Base-by-base conservation (phyloP, 2,113 vertebrate genomes). In the Dolichotis patagonum region DNA sequence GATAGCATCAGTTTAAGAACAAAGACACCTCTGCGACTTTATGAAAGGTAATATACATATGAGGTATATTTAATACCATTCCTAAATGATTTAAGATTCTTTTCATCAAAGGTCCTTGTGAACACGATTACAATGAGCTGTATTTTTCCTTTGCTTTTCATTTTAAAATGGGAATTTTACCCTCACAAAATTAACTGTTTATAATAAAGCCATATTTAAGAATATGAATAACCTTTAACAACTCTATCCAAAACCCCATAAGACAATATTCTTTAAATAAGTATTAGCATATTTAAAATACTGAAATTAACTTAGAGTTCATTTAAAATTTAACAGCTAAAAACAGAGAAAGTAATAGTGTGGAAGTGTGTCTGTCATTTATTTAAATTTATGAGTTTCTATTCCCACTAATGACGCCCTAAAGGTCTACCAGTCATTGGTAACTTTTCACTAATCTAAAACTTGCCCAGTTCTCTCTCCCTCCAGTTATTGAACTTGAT, bases 301-400 rank as follows among this genome's bases (percentile, higher is more conserved):
- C 11, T 65, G 14, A 85, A 88, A 77, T 84, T 63, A 81, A 67
- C 7, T 43, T 32, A 43, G 38, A 84, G 49, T 75, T 71, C 46
- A n/a, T 83, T 90, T 96, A 35, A 95, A 97, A 92, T 84, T 69
- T 16, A 90, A 49, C 16, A 87, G 49, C 69, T 93, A 28, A 60
- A 75, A 85, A 52, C 38, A 58, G 73, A 69, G 49, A 88, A 38
- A 94, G n/a, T 81, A 82, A 91, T n/a, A n/a, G n/a, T n/a, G n/a
- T n/a, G n/a, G n/a, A 83, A 49, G 12, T 60, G 11, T 81, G 62
- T 56, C 41, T 83, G 14, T 54, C 19, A 19, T 65, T 82, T 88
- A 85, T 62, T 73, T 73, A 77, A 91, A 62, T 43, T 95, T 91
- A 85, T 90, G n/a, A 92, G 24, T 86, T 91, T 52, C 35, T 94